phyloP scores from a whole-genome alignment of 2,113 vertebrate species.

The Tupaia tana region DNA sequence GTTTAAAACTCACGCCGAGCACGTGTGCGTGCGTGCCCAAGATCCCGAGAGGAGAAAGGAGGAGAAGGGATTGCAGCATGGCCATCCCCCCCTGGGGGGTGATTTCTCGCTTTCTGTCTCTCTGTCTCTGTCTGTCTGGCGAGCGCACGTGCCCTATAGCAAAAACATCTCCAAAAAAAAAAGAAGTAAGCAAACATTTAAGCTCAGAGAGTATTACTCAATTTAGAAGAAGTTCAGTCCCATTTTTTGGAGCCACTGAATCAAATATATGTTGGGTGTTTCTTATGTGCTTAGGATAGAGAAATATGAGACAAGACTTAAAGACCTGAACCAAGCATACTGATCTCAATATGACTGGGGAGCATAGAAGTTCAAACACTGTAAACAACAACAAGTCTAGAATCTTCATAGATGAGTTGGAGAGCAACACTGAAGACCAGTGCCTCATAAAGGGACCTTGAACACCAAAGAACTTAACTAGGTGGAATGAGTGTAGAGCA shows the following conservation, averaged over 20 bases:
- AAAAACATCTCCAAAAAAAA: no score
- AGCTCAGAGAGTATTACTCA: neutral
- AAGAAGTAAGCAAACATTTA: conserved; percentile 5
- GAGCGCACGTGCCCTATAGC: no score
- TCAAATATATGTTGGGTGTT: neutral
- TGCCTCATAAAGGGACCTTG: rapidly evolving
- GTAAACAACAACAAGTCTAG: neutral
- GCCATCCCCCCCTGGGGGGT: no score
- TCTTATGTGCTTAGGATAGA: neutral
- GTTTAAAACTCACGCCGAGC: no score
- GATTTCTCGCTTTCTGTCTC: no score
- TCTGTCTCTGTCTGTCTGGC: no score
- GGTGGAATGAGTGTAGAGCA: no score
- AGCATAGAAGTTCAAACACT: neutral
- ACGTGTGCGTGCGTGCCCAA: no score
- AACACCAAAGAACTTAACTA: neutral
- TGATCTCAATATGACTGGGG: neutral
- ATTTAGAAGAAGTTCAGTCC: neutral
- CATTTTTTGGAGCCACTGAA: neutral
- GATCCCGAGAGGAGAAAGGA: no score
- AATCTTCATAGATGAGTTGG: neutral
- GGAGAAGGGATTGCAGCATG: no score
- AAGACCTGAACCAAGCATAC: neutral
- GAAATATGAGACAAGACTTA: neutral
- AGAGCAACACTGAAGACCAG: neutral